Base-by-base conservation (phyloP, 1,140 invertebrate species). In the Drosophila orosa region DNA sequence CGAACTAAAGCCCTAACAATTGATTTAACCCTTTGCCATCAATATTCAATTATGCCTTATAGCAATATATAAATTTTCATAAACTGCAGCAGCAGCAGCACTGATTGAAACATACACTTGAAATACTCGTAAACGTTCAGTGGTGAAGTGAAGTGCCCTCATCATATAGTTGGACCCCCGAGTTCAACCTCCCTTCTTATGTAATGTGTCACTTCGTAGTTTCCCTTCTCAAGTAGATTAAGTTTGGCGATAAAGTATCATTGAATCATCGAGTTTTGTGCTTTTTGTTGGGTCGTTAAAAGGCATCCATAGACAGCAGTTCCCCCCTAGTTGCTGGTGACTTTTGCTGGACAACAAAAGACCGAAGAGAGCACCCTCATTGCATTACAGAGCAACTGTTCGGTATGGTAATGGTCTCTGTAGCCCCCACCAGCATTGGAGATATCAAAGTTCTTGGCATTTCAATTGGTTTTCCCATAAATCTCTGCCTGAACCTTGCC, bases 191-290 rank as follows among this genome's bases (percentile, higher is more conserved):
- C 45, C 50, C 55, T 50, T 29, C 19, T 37, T 55, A 74, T 44
- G 35, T 27, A 40, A 73, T 40, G 69, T 72, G 54, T 57, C 74
- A 79, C 48, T 62, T 39, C 19, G 12, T 31, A 40, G 35, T 45
- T 39, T 52, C 17, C 67, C 61, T 31, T 66, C 57, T 65, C 45
- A 71, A 71, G 74, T 44, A 67, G 83, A 82, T 86, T 83, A 69
- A 74, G 84, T 79, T 78, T 66, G 83, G 57, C 75, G 78, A 86
- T 86, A 87, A 86, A 86, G 84, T 86, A 79, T 87, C 79, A 79
- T 82, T 82, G 74, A 62, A 54, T 72, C 69, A 66, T 74, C 60
- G 78, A 61, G 58, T 60, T 77, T 55, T 74, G 68, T 73, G 65
- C 74, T 77, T 86, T 86, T 85, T 83, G 75, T 82, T 61, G 54